These are phyloP conservation scores for Syrphus vitripennis DNA, from an alignment of 2,888 invertebrate genomes.

Conservation along the genomic window DNA sequence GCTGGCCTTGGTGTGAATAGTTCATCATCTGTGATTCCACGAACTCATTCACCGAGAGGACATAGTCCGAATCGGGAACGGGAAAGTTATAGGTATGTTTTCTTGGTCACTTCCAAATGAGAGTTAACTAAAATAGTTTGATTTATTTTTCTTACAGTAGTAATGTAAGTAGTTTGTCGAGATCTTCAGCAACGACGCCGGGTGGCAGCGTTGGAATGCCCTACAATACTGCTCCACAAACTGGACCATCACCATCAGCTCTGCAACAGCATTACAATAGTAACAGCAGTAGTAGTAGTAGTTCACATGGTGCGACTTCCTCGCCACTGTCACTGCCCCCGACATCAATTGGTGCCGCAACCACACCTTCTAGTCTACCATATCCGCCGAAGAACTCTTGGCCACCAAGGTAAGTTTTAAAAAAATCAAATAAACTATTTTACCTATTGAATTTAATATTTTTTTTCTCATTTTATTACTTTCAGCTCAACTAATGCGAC, in stretches of 20 bases:
- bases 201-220: constrained; percentile 72
- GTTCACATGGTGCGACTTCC: constrained; percentile 75
- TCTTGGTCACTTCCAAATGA: background rate
- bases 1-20: constrained; percentile 73
- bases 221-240: constrained; percentile 73
- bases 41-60: constrained; percentile 88
- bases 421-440: background rate
- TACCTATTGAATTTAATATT: background rate
- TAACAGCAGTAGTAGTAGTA: constrained; percentile 70
- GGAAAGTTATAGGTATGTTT: constrained; percentile 90
- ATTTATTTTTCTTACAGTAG: constrained; percentile 84
- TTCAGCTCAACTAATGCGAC: constrained; percentile 77
- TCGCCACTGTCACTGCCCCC: constrained; percentile 76
- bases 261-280: constrained; percentile 75
- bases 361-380: constrained; percentile 75
- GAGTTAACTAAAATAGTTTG: too few species aligned
- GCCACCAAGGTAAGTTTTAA: constrained; percentile 72
- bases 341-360: constrained; percentile 74
- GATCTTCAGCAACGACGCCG: constrained; percentile 82
- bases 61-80: constrained; percentile 91
- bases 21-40: constrained; percentile 81
- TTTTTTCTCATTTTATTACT: constrained; percentile 58
- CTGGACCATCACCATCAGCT: constrained; percentile 78
- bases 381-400: constrained; percentile 77
- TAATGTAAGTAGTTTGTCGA: constrained; percentile 91